Evolutionary conservation across 2,888 invertebrate species (phyloP).

Genomic region (Gymnosoma rotundatum): DNA sequence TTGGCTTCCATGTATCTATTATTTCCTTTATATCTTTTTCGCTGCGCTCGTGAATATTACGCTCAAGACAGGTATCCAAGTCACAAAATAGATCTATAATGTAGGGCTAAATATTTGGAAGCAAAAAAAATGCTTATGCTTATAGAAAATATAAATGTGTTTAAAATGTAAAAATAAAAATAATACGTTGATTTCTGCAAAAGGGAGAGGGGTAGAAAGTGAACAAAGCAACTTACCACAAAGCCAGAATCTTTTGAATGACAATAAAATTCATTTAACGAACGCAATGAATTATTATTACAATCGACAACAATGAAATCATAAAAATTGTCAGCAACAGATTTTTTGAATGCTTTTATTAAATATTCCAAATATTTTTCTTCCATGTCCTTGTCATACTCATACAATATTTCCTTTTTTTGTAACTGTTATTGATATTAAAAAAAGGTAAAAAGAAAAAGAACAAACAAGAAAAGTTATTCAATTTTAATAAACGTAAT

Average conservation of each 20-base stretch:
- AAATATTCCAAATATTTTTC: slow-evolving; percentile 91
- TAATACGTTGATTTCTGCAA: background rate
- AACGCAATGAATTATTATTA: slow-evolving; percentile 90
- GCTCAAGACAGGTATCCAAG: slow-evolving; percentile 88
- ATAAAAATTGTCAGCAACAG: slow-evolving; percentile 94
- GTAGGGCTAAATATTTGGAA: slow-evolving; percentile 87
- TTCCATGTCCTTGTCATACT: slow-evolving; percentile 93
- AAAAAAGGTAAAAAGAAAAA: background rate
- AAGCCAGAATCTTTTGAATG: slow-evolving; percentile 86
- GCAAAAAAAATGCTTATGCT: slow-evolving; percentile 22
- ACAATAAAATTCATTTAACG: slow-evolving; percentile 94
- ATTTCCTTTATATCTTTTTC: slow-evolving; percentile 90
- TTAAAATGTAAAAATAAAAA: slow-evolving; percentile 8
- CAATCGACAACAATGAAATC: slow-evolving; percentile 96
- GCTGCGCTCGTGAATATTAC: slow-evolving; percentile 92
- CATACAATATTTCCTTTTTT: slow-evolving; percentile 84
- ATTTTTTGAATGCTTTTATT: slow-evolving; percentile 94
- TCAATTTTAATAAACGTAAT: background rate
- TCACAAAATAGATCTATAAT: slow-evolving; percentile 94
- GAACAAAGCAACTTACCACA: slow-evolving; percentile 76
- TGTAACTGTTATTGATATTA: slow-evolving; percentile 79
- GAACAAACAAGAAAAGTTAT: background rate
- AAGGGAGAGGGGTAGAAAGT: background rate
- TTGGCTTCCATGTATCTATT: slow-evolving; percentile 88
- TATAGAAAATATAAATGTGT: background rate